phyloP scores from a whole-genome alignment of 2,797 vertebrate genomes.

The Hafferia zeledoni region DNA sequence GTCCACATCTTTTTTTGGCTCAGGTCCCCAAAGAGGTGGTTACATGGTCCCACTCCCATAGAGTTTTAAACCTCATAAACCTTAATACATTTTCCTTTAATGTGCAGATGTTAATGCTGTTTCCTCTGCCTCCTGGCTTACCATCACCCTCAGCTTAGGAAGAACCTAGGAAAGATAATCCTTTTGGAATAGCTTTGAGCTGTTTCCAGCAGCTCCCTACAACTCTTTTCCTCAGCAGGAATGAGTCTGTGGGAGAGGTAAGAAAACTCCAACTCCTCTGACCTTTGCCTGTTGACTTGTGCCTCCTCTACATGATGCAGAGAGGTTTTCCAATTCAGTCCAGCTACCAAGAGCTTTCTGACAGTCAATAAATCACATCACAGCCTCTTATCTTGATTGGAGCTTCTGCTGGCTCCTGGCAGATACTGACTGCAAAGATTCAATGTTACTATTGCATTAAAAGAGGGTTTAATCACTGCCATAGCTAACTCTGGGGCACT shows the following conservation, averaged over 20 bases:
- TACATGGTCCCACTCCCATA: background rate
- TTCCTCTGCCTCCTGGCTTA: background rate
- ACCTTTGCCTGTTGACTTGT: constrained; percentile 18
- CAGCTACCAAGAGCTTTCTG: constrained; percentile 3
- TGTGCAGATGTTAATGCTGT: background rate
- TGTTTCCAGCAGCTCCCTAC: background rate
- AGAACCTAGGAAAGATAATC: background rate
- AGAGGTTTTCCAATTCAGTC: background rate
- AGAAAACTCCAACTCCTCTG: background rate
- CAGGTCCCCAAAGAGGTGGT: background rate
- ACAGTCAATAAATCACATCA: constrained; percentile 10
- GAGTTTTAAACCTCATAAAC: background rate
- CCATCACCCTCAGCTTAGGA: background rate
- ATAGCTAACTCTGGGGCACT: background rate
- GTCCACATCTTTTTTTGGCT: background rate
- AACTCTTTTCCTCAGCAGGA: background rate
- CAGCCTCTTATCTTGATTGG: background rate
- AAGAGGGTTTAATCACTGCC: background rate
- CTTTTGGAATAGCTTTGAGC: background rate
- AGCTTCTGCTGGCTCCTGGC: constrained; percentile 13
- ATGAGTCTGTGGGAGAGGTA: background rate
- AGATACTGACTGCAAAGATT: constrained; percentile 4
- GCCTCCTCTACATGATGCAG: background rate
- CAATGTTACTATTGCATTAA: background rate
- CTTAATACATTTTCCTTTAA: background rate